Evolutionary conservation across 2,113 vertebrate genomes (phyloP).

Genomic region (Solea solea): DNA sequence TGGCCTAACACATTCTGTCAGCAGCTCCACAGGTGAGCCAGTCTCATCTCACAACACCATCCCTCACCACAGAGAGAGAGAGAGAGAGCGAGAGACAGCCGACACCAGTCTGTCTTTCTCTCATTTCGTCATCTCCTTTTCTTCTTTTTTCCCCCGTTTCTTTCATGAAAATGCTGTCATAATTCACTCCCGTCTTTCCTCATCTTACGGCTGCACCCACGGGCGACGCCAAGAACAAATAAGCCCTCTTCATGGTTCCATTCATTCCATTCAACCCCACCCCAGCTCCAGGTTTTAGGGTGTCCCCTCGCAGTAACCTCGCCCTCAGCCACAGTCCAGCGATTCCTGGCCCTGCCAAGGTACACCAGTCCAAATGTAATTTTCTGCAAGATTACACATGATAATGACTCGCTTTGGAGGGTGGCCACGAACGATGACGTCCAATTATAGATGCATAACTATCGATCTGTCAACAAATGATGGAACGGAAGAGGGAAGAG

Average conservation of each 20-base stretch:
- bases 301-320: conserved; percentile 25
- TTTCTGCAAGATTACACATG: conserved; percentile 81
- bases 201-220: conserved; percentile 24
- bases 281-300: conserved; percentile 8
- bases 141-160: conserved; percentile 6
- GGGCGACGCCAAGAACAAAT: not conserved
- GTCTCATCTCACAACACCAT: conserved; percentile 30
- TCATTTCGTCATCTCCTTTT: not conserved
- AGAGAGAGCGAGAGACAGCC: not conserved
- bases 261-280: not conserved
- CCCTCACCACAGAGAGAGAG: conserved; percentile 14
- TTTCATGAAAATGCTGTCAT: not conserved
- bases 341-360: conserved; percentile 47
- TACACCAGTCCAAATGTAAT: conserved; percentile 75
- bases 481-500: not conserved
- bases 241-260: not conserved
- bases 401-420: conserved; percentile 85
- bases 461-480: conserved; percentile 79
- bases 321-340: conserved; percentile 42
- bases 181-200: conserved; percentile 15
- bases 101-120: not conserved
- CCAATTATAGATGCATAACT: conserved; percentile 84
- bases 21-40: conserved; percentile 67
- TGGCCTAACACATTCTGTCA: conserved; percentile 43
- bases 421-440: conserved; percentile 79